These are phyloP conservation scores for Sylvicapra grimmia DNA, from an alignment of 2,113 vertebrate species.

Conservation along the genomic window DNA sequence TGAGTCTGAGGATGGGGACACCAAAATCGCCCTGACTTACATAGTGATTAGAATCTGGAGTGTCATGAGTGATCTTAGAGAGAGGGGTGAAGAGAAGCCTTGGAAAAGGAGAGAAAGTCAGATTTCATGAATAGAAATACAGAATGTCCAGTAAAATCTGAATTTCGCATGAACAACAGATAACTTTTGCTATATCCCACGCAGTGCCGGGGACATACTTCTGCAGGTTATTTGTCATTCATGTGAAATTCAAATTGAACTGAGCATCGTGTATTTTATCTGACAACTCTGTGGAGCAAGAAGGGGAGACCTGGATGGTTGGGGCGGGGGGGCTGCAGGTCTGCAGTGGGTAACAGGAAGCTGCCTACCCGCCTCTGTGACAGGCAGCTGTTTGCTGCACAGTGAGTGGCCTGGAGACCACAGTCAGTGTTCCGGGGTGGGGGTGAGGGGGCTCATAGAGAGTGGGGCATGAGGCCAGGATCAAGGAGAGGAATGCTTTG, in stretches of 20 bases:
- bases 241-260: background rate
- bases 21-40: background rate
- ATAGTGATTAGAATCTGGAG: background rate
- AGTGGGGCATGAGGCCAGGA: background rate
- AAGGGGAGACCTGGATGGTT: background rate
- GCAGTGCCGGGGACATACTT: background rate
- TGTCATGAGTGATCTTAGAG: background rate
- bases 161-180: background rate
- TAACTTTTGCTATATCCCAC: background rate
- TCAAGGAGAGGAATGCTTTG: background rate
- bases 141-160: background rate
- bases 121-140: background rate
- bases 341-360: background rate
- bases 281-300: background rate
- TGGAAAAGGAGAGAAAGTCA: background rate
- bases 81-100: background rate
- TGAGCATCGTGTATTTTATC: background rate
- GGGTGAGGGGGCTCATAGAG: rapidly evolving
- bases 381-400: background rate
- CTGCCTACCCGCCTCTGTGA: background rate
- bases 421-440: background rate
- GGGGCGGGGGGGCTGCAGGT: background rate
- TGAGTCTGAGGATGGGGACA: background rate
- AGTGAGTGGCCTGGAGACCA: background rate
- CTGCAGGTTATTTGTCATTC: background rate